phyloP scores from a whole-genome alignment of 2,113 vertebrate species.

The Gallinago undulata region DNA sequence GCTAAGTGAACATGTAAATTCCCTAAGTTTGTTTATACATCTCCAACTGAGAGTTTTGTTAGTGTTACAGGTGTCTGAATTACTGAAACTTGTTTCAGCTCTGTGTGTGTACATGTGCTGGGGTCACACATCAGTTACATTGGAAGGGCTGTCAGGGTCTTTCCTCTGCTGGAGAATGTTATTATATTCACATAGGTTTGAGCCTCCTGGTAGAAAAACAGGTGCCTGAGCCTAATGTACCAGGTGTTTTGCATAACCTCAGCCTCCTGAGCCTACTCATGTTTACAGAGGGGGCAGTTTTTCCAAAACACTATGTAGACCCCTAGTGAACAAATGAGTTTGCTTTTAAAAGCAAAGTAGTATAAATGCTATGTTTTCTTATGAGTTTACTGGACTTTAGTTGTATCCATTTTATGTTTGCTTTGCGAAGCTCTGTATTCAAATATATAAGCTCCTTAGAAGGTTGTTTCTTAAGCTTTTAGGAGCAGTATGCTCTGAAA shows the following conservation, averaged over 20 bases:
- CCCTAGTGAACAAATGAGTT: background rate
- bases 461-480: background rate
- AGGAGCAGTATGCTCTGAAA: background rate
- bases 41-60: background rate
- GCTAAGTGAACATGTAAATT: background rate
- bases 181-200: background rate
- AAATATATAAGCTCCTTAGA: background rate
- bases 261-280: background rate
- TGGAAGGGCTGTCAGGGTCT: background rate
- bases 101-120: rapidly evolving
- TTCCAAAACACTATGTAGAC: background rate
- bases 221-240: background rate
- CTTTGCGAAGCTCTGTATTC: background rate
- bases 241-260: background rate
- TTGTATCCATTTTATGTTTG: background rate
- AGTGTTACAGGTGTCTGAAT: background rate
- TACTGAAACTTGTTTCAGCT: background rate
- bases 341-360: background rate
- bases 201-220: background rate
- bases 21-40: background rate
- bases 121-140: background rate
- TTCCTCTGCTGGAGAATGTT: background rate
- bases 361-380: background rate
- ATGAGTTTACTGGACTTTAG: background rate
- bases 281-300: background rate